A percentile compares a stretch with the other conserved stretches of the same genome.
These are phyloP conservation scores for Molanna angustata DNA, from an alignment of 2,888 invertebrate species.

Conservation along the genomic window DNA sequence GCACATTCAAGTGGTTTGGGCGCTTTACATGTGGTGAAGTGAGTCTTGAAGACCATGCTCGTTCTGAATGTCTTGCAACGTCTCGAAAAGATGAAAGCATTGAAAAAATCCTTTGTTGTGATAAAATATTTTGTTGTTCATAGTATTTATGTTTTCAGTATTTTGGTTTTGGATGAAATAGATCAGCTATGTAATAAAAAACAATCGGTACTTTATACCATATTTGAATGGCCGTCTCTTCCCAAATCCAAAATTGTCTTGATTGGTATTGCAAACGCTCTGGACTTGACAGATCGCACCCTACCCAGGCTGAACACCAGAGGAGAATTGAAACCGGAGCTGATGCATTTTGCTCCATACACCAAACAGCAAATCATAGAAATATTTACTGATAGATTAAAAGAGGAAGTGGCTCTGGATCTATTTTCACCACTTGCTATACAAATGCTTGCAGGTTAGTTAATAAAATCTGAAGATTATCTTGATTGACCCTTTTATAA, in stretches of 20 bases:
- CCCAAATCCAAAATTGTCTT: conserved; percentile 69
- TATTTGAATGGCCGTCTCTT: conserved; percentile 90
- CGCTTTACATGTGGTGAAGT: too few species aligned
- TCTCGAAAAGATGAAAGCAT: too few species aligned
- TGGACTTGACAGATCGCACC: conserved; percentile 90
- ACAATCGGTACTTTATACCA: conserved; percentile 84
- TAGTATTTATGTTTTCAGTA: conserved; percentile 44
- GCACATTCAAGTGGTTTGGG: too few species aligned
- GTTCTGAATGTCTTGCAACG: too few species aligned
- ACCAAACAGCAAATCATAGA: conserved; percentile 83
- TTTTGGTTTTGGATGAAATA: conserved; percentile 91
- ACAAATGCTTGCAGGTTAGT: conserved; percentile 78
- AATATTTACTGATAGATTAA: conserved; percentile 79
- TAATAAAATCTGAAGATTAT: too few species aligned
- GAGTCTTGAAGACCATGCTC: too few species aligned
- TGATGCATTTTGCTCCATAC: conserved; percentile 92
- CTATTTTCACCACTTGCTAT: conserved; percentile 81
- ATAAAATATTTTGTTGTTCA: conserved; percentile 16
- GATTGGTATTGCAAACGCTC: conserved; percentile 91
- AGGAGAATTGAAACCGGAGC: conserved; percentile 66
- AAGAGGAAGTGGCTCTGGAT: conserved; percentile 63
- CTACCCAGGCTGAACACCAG: conserved; percentile 82
- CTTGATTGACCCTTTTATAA: too few species aligned
- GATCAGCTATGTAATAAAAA: conserved; percentile 85
- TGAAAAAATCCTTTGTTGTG: too few species aligned